Base-by-base conservation (phyloP, 2,888 invertebrate genomes). In the Heliconius sara region DNA sequence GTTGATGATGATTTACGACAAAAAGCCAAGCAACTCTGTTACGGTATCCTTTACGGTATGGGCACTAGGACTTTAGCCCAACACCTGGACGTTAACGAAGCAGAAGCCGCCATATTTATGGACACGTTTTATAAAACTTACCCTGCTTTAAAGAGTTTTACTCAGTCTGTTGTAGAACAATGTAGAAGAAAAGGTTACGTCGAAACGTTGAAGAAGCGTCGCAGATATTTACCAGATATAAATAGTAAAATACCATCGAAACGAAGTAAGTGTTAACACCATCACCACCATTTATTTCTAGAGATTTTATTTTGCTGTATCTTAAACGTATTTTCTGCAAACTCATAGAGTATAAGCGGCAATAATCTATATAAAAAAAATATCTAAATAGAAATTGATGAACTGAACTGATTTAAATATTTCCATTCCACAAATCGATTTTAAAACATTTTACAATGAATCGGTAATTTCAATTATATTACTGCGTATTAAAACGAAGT, bases 31-130 rank as follows among this genome's bases (percentile, higher is more conserved):
- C 97, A 98, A 93, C 96, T 99, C 52, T 99, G 99, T 89, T 99
- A 99, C 92, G 99, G 99, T 10, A 98, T 99, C 87, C 97, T 99
- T 79, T 99, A 99, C 90, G 99, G 99, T 12, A 99, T 99, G 97
- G 99, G 99, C 3, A 96, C 96, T 80, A 97, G 96, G 87, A 96
- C 98, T 0, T 94, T 99, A 52, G 96, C 97, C 0, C 97, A 98
- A 81, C 96, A 97, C 83, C 94, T 99, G 60, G 96, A 97, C 79
- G 96, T 99, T 16, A 96, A 96, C 0, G 98, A 98, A 90, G 94
- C 96, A 72, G 97, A 98, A 86, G 99, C 99, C 0, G 95, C 95
- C 5, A 94, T 96, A 76, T 98, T 99, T 91, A 97, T 97, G 89
- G 96, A 97, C 79, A 96, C 96, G 76, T 99, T 99, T 91, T 97